Evolutionary conservation across 2,113 vertebrate species (phyloP).

Genomic region (Leuciscus idus): DNA sequence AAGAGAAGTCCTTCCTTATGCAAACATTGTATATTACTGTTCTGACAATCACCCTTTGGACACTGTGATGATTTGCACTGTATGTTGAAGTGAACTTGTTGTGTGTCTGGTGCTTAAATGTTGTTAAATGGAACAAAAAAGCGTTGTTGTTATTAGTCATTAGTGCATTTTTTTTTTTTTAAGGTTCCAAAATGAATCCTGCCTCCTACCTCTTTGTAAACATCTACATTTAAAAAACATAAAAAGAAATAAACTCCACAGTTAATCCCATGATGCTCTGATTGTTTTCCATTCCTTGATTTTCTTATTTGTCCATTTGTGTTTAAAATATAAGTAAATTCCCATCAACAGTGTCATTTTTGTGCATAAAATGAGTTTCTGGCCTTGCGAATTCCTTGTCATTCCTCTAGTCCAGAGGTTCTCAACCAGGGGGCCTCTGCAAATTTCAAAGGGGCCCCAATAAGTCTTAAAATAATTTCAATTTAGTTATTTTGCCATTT

Average conservation of each 20-base stretch:
- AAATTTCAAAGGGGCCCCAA: background rate
- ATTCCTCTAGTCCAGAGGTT: background rate
- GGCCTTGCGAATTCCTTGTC: background rate
- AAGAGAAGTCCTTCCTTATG: conserved; percentile 30
- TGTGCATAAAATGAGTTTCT: background rate
- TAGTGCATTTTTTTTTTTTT: conserved; percentile 13
- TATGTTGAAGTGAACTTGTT: conserved; percentile 47
- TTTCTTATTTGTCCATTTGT: background rate
- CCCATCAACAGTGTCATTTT: background rate
- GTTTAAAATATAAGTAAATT: background rate
- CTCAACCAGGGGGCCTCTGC: background rate
- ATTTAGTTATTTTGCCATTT: background rate
- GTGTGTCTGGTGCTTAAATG: conserved; percentile 34
- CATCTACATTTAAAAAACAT: conserved; percentile 62
- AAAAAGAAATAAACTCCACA: conserved; percentile 71
- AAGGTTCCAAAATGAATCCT: conserved; percentile 55
- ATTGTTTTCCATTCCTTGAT: conserved; percentile 25
- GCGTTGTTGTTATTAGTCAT: background rate
- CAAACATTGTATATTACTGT: conserved; percentile 54
- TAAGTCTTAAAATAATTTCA: background rate
- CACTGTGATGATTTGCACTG: conserved; percentile 71
- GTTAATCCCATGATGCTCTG: conserved; percentile 43
- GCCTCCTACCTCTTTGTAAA: conserved; percentile 81
- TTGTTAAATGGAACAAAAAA: conserved; percentile 19
- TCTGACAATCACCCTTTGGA: conserved; percentile 73